Base-by-base conservation (phyloP, 2,888 invertebrate genomes). In the Syrphus vitripennis region DNA sequence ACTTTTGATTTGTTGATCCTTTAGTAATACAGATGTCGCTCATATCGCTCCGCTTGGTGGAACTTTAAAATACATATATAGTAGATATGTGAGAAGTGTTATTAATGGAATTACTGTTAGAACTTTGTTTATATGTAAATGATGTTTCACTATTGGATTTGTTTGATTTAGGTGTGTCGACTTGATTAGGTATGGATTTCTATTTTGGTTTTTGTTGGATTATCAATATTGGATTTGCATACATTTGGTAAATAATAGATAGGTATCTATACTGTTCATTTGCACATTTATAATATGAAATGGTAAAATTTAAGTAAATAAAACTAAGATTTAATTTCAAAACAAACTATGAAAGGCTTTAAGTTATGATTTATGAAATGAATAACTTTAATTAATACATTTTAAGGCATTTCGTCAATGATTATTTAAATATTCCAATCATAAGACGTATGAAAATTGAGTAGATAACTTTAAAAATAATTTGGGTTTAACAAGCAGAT, bases 141-240 rank as follows among this genome's bases (percentile, higher is more conserved):
- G 14, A n/a, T 67, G 67, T 67, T 67, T 50, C 4, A 34, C 4
- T 50, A 48, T 50, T 24, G 21, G 50, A 37, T 67, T 67, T 67
- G 24, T 50, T 67, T 50, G 34, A 50, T 67, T 34, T 67, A 50
- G 50, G 48, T 48, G 65, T 67, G 26, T n/a, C 31, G 67, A 50
- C 21, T 50, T 50, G 67, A 67, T 67, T 50, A 67, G 21, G 34
- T 67, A 34, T 29, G 4, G 24, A 67, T 50, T 67, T 50, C n/a
- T 50, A 24, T 50, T 50, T 67, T 7, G 1, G 3, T 50, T 61
- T 57, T 50, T n/a, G 10, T n/a, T 7, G 14, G 4, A n/a, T 48
- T 50, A 50, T 50, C n/a, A 63, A 45, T 42, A 45, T 65, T 29
- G 31, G 65, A 21, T 65, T 48, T 50, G 48, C 24, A 34, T 31